Percentiles rank a stretch among this genome's conserved stretches.
These are phyloP conservation scores for Anolis sagrei DNA, from an alignment of 2,113 vertebrate species.

Conservation along the genomic window DNA sequence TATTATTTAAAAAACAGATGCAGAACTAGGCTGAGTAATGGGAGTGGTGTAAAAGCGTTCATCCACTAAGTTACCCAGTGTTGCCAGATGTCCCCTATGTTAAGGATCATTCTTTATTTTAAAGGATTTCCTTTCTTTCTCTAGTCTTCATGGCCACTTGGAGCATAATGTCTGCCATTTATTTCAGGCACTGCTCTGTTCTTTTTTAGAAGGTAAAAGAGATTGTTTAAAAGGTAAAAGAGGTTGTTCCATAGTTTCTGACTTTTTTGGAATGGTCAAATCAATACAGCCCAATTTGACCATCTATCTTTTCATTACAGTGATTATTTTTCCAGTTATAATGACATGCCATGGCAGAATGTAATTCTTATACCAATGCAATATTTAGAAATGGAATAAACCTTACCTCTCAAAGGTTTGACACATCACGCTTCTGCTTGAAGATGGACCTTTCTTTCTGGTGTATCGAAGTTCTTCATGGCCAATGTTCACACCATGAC, in stretches of 20 bases:
- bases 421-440: too few relatives aligned
- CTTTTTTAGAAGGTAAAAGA: too few relatives aligned
- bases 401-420: too few relatives aligned
- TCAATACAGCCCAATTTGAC: not conserved
- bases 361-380: too few relatives aligned
- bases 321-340: not conserved
- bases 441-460: too few relatives aligned
- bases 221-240: not conserved
- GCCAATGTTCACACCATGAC: too few relatives aligned
- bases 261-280: not conserved
- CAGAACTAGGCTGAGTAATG: not conserved
- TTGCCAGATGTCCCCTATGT: slow-evolving; percentile 2
- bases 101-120: not conserved
- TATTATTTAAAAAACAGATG: not conserved
- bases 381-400: too few relatives aligned
- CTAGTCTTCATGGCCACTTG: not conserved
- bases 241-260: not conserved
- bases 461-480: too few relatives aligned
- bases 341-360: not conserved
- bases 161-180: not conserved
- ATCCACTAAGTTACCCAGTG: not conserved
- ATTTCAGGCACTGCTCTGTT: not conserved
- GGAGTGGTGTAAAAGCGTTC: not conserved
- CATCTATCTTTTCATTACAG: not conserved
- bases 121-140: not conserved